Evolutionary conservation across 2,113 vertebrate genomes (phyloP), one percentile per base, ranked within the genome.

Genomic region (Hemicordylus capensis): DNA sequence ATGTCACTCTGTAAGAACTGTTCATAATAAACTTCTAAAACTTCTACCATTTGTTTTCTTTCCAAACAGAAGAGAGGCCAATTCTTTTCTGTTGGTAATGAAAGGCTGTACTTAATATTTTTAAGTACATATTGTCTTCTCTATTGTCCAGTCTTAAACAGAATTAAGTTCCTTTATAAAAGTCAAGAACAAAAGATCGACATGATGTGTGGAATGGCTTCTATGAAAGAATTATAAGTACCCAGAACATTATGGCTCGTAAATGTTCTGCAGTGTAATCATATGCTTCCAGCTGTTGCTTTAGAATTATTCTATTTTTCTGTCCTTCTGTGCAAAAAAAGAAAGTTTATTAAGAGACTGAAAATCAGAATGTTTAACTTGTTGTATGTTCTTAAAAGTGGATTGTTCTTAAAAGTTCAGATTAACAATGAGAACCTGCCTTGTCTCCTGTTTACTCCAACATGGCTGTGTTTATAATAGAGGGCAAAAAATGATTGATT

Each of bases 1-100:
- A 81, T 77, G 9, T 46, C 11, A 46, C 20, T 85, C 8, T 37
- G 22, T 72, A 51, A 85, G 51, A 73, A 31, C 44, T 46, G 46
- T 74, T 48, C 31, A 31, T 87, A 89, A 87, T 66, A 70, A 64
- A 84, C 34, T 59, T 88, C 79, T 64, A 89, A 67, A 92, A 92
- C 46, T 84, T 93, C 54, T 83, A 26, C 12, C 58, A 24, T 76
- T 84, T 72, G 54, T 15, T 42, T 87, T 93, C 58, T 37, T n/a
- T 70, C 75, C 44, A 76, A 44, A 42, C 39, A 74, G 77, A 80
- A 77, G 39, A 26, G 54, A 56, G 5, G 78, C 28, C 39, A 34
- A 24, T 72, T 46, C 6, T 42, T 59, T 87, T 89, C 66, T 1
- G 51, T 34, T 70, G 63, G 19, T 88, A 66, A 86, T 6, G 58